Evolutionary conservation across 2,113 vertebrate species (phyloP), one percentile per base, ranked within the genome.

Genomic region (Grammomys dolichurus): DNA sequence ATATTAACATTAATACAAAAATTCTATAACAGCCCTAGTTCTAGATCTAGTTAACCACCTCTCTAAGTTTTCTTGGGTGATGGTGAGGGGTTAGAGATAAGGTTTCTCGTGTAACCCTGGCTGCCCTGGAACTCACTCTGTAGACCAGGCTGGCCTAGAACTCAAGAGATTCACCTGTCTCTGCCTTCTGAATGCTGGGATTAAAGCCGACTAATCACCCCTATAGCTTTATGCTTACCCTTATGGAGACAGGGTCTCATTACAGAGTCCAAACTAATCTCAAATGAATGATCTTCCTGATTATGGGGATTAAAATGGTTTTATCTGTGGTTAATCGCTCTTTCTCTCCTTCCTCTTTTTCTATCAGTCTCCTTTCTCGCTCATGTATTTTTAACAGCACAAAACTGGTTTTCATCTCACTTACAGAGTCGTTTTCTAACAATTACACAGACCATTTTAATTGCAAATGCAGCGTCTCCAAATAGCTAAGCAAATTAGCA

Each of bases 401-500:
- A 95, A 96, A 96, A 92, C 80, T 97, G 85, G 92, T 98, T 96
- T 96, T 93, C 95, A 95, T 98, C 92, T 98, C 94, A 93, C 90
- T 96, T 95, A 78, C 86, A 95, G 88, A 89, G 93, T 85, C 94
- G 87, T 96, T 97, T 96, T 92, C 94, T 96, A 96, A 97, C 97
- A 97, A 96, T 92, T 67, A 56, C 80, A 89, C 5, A 67, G 90
- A 81, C 65, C 54, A 96, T 97, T 97, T 96, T 88, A 96, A 97
- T 97, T 97, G 96, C 96, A 96, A 96, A 97, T 96, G 90, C 67
- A 60, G 88, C n/a, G 69, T 90, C 95, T 97, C 92, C 95, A 94
- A 96, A 96, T 95, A 98, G 96, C 95, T 92, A 96, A 89, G 96
- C 96, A 97, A 96, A 97, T 96, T 92, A 95, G 81, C 95, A 93